Evolutionary conservation across 2,797 vertebrate genomes (phyloP).

Genomic region (Varecia variegata): DNA sequence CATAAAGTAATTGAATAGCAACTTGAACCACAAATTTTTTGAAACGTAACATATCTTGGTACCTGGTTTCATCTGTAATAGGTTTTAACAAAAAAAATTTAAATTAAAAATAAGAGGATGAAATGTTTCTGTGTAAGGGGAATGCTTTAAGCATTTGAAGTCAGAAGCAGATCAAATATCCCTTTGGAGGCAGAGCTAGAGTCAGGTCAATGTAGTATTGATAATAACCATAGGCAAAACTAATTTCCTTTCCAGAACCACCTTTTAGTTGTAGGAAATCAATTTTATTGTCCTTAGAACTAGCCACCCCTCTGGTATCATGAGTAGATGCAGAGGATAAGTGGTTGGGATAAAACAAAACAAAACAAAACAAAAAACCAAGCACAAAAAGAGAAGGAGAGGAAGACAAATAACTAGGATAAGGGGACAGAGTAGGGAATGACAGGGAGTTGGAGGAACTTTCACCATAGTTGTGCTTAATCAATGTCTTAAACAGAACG

Average conservation of each 20-base stretch:
- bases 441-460: not conserved
- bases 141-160: not conserved
- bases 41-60: not conserved
- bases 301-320: not conserved
- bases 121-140: not conserved
- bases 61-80: conserved; percentile 13
- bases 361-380: not conserved
- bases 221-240: not conserved
- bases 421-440: not conserved
- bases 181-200: not conserved
- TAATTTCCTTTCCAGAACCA: not conserved
- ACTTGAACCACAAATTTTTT: not conserved
- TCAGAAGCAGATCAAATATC: not conserved
- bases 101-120: conserved; percentile 16
- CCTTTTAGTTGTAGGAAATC: conserved; percentile 11
- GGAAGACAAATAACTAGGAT: not conserved
- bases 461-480: not conserved
- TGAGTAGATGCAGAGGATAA: not conserved
- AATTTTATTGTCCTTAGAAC: not conserved
- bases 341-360: not conserved
- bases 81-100: conserved; percentile 33
- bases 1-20: conserved; percentile 11
- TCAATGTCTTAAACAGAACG: conserved; percentile 1
- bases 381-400: not conserved
- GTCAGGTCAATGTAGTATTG: not conserved